A percentile compares a stretch with the other conserved stretches of the same genome.
These are phyloP conservation scores for Zosterops pallidus DNA, from an alignment of 2,113 vertebrate species.

Conservation along the genomic window DNA sequence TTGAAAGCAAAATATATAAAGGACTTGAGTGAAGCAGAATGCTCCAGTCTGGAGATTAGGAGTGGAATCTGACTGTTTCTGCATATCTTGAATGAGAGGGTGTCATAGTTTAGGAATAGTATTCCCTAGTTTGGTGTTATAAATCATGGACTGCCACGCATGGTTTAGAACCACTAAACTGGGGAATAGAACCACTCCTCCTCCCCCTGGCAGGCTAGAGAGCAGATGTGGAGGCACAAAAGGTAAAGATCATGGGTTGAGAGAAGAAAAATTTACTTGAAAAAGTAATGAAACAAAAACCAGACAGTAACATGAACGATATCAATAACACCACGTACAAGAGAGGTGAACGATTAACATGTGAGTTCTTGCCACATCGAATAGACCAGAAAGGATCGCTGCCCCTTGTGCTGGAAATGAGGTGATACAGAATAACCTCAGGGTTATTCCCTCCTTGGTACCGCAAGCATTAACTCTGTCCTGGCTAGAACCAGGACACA, in stretches of 20 bases:
- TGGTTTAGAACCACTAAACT: background rate
- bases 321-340: background rate
- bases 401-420: background rate
- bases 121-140: background rate
- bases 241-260: background rate
- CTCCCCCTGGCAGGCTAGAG: background rate
- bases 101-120: background rate
- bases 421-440: background rate
- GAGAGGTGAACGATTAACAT: background rate
- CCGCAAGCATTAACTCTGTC: background rate
- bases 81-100: background rate
- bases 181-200: background rate
- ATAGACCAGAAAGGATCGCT: background rate
- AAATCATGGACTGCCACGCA: background rate
- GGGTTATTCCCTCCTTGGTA: background rate
- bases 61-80: background rate
- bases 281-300: background rate
- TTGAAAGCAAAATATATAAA: background rate
- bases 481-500: background rate
- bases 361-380: background rate
- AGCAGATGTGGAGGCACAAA: background rate
- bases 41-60: background rate
- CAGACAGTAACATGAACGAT: background rate
- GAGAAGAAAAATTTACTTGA: background rate
- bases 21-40: background rate